Conservation (phyloP, 2,888 invertebrate species). For the Oxycera nigricornis region DNA sequence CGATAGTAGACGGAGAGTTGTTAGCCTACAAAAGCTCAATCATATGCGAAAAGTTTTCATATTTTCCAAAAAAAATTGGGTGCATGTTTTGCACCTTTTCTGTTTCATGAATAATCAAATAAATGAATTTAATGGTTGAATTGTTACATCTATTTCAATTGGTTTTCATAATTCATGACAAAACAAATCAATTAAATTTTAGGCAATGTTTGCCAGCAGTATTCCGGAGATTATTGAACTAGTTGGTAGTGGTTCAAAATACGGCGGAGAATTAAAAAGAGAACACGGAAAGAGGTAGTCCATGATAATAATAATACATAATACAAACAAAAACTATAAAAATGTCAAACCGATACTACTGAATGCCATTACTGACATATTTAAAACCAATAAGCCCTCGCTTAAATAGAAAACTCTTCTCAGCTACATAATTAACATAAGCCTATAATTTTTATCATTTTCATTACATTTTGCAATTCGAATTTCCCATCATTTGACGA, state of each 20-base stretch:
- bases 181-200: slow-evolving; percentile 62
- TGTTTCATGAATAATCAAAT: neutral
- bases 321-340: slow-evolving; percentile 48
- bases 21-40: too few species aligned
- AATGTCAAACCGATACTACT: neutral
- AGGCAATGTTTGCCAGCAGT: slow-evolving; percentile 99
- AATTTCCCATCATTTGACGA: neutral
- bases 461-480: neutral
- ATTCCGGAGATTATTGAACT: slow-evolving; percentile 99
- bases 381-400: neutral
- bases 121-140: too few species aligned
- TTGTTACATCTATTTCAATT: slow-evolving; percentile 17
- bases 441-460: slow-evolving; percentile 5
- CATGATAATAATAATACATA: neutral
- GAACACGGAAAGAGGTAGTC: slow-evolving; percentile 98
- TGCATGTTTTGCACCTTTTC: too few species aligned
- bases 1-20: too few species aligned
- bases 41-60: too few species aligned
- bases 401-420: neutral
- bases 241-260: slow-evolving; percentile 99
- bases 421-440: slow-evolving; percentile 15
- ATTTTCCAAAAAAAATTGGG: too few species aligned
- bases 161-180: slow-evolving; percentile 30
- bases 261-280: slow-evolving; percentile 99
- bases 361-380: slow-evolving; percentile 6